Evolutionary conservation across 1,140 invertebrate species (phyloP).

Genomic region (Brachionus sp.): DNA sequence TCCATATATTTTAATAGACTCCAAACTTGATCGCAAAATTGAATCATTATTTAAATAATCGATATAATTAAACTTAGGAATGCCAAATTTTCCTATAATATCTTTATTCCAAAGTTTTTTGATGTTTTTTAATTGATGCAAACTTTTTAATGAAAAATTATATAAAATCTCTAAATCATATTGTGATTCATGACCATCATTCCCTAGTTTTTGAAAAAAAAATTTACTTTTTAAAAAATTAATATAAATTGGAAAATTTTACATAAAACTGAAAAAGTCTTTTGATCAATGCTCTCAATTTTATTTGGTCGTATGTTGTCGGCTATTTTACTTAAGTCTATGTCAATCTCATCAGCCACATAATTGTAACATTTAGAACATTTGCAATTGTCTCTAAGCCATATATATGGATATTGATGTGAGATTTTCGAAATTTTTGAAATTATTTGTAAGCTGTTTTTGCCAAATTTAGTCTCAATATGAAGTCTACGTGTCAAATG

Average conservation of each 20-base stretch:
- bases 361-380: constrained; percentile 52
- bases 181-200: constrained; percentile 51
- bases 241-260: constrained; percentile 39
- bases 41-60: constrained; percentile 48
- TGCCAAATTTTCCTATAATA: constrained; percentile 19
- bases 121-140: constrained; percentile 8
- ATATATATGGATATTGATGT: constrained; percentile 47
- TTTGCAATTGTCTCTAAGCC: constrained; percentile 55
- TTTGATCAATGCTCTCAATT: constrained; percentile 34
- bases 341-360: constrained; percentile 50
- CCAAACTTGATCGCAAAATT: neutral
- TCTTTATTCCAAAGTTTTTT: constrained; percentile 49
- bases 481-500: neutral
- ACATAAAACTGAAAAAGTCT: constrained; percentile 48
- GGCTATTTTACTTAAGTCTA: constrained; percentile 47
- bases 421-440: neutral
- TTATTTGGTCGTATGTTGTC: constrained; percentile 29
- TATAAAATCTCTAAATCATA: constrained; percentile 50
- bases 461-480: constrained; percentile 2
- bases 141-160: constrained; percentile 47
- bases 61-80: constrained; percentile 47
- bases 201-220: constrained; percentile 48
- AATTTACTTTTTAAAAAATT: neutral
- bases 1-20: neutral
- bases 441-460: neutral